Percentiles rank a stretch among this genome's conserved stretches.
Conservation (phyloP, 2,797 vertebrate genomes). For the Rhyacichthys aspro region DNA sequence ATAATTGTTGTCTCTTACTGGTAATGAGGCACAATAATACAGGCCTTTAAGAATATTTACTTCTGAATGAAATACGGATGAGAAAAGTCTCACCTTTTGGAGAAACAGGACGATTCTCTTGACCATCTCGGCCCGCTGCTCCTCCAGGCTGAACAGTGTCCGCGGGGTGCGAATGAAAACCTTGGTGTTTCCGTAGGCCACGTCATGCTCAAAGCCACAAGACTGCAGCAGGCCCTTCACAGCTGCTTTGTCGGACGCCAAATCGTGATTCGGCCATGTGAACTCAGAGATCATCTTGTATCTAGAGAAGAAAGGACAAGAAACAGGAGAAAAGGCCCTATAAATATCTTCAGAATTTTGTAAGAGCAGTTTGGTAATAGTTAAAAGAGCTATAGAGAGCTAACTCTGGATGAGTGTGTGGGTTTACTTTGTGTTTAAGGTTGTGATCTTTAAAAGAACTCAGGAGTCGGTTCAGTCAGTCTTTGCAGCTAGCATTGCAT, state of each 20-base stretch:
- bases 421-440: too few species aligned
- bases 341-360: too few species aligned
- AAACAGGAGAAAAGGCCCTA: background rate
- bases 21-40: slow-evolving; percentile 11
- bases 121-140: slow-evolving; percentile 91
- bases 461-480: too few species aligned
- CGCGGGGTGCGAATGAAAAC: slow-evolving; percentile 95
- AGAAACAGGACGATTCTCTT: slow-evolving; percentile 94
- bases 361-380: too few species aligned
- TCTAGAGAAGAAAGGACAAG: slow-evolving; percentile 63
- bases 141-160: slow-evolving; percentile 95
- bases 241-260: slow-evolving; percentile 90
- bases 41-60: slow-evolving; percentile 20
- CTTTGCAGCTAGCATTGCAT: too few species aligned
- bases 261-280: slow-evolving; percentile 96
- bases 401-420: too few species aligned
- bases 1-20: slow-evolving; percentile 21
- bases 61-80: background rate
- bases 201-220: slow-evolving; percentile 91
- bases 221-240: slow-evolving; percentile 89
- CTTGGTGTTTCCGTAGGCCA: slow-evolving; percentile 95
- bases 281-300: slow-evolving; percentile 99
- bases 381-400: too few species aligned
- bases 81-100: slow-evolving; percentile 87
- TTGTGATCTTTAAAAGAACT: too few species aligned